phyloP scores from a whole-genome alignment of 64 coral and sea anemone species.

The Trachythela sp. region DNA sequence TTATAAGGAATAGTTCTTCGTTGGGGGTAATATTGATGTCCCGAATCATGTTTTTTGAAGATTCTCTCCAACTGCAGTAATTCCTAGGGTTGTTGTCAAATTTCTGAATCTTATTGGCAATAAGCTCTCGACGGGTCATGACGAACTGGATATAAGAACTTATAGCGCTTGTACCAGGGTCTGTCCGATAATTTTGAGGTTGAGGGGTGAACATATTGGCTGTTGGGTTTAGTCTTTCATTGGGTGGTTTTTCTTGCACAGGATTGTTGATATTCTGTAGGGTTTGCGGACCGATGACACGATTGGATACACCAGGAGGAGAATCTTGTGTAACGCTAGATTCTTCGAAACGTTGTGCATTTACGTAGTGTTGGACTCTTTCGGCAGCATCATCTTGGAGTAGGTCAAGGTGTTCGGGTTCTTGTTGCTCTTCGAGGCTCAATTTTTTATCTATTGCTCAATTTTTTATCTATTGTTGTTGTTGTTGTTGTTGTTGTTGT shows the following conservation, averaged over 20 bases:
- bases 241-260: too few species aligned
- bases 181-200: neutral
- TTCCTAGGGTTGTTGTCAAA: too few species aligned
- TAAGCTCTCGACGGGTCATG: neutral
- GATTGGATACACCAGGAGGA: neutral
- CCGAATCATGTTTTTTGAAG: neutral
- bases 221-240: too few species aligned
- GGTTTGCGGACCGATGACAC: too few species aligned
- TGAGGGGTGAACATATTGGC: too few species aligned
- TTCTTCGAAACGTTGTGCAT: neutral
- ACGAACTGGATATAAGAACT: constrained; percentile 4
- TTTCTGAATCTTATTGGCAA: too few species aligned
- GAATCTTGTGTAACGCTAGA: neutral
- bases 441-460: neutral
- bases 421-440: neutral
- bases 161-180: neutral
- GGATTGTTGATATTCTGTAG: too few species aligned
- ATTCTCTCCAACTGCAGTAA: neutral
- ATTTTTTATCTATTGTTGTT: too few species aligned
- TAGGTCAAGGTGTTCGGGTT: neutral
- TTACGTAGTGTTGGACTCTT: neutral
- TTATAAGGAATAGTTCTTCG: too few species aligned
- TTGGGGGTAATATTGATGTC: neutral
- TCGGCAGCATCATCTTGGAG: neutral
- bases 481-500: too few species aligned